Evolutionary conservation across 23 tunicate species (phyloP).

Genomic region (Clavelina lepadiformis): DNA sequence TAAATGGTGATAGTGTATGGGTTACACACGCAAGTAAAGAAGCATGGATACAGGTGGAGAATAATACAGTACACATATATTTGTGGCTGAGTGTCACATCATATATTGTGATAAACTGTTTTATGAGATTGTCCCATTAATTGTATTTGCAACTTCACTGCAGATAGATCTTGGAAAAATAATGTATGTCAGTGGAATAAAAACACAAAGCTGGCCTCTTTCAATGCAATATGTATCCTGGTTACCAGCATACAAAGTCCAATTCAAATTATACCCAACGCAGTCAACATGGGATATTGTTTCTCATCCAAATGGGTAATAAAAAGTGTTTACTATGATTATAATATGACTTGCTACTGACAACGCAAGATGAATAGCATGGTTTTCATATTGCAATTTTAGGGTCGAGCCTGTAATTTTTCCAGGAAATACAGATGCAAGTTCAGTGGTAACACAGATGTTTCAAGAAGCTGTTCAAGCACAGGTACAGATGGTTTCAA

Average conservation of each 20-base stretch:
- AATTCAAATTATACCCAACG: slow-evolving; percentile 15
- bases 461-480: slow-evolving; percentile 32
- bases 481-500: slow-evolving; percentile 10
- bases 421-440: slow-evolving; percentile 15
- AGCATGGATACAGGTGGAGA: slow-evolving; percentile 39
- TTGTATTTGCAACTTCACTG: not conserved
- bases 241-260: slow-evolving; percentile 27
- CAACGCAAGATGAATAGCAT: not conserved
- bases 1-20: slow-evolving; percentile 52
- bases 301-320: not conserved
- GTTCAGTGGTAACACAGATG: slow-evolving; percentile 3
- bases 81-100: not conserved
- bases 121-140: not conserved
- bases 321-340: not conserved
- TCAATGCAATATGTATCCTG: not conserved
- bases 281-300: slow-evolving; percentile 8
- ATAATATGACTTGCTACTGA: no score
- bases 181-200: slow-evolving; percentile 38
- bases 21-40: slow-evolving; percentile 4
- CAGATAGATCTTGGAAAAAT: slow-evolving; percentile 32
- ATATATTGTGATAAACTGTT: not conserved
- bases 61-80: not conserved
- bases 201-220: slow-evolving; percentile 27
- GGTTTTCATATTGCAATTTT: not conserved
- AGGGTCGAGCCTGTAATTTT: slow-evolving; percentile 12